phyloP scores from a whole-genome alignment of 1,140 invertebrate genomes.

The Drosophila chauvacae region DNA sequence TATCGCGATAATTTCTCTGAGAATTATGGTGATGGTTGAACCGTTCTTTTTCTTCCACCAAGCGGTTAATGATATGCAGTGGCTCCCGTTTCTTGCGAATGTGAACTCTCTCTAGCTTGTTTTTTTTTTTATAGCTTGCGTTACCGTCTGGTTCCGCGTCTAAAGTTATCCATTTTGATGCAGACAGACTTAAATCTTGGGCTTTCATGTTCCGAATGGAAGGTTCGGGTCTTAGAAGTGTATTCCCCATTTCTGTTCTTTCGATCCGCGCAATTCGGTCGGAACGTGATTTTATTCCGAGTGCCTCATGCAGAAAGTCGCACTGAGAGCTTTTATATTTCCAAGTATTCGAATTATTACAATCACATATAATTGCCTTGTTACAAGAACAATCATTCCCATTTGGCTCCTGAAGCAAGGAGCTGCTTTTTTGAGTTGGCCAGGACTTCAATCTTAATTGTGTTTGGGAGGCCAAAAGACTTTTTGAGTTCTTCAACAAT shows the following conservation, averaged over 20 bases:
- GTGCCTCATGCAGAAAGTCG: constrained; percentile 24
- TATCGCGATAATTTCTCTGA: constrained; percentile 4
- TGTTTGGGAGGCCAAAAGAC: constrained; percentile 25
- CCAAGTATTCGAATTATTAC: constrained; percentile 65
- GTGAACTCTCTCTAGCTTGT: constrained; percentile 66
- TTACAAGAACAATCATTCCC: constrained; percentile 29
- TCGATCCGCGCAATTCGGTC: constrained; percentile 78
- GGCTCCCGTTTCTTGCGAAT: constrained; percentile 77
- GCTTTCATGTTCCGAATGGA: constrained; percentile 50
- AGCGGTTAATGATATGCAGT: constrained; percentile 67
- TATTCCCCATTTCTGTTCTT: constrained; percentile 23
- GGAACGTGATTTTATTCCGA: constrained; percentile 61
- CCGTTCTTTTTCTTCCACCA: constrained; percentile 18
- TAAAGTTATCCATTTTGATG: constrained; percentile 59
- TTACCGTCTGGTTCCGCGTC: constrained; percentile 21
- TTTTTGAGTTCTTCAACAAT: constrained; percentile 13
- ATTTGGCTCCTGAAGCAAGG: constrained; percentile 9
- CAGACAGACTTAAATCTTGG: background rate
- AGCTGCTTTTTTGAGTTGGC: constrained; percentile 21
- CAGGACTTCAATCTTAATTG: constrained; percentile 69
- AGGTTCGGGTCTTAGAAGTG: constrained; percentile 6
- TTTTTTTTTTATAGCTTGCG: constrained; percentile 40
- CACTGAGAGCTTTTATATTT: constrained; percentile 55
- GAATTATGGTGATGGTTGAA: background rate
- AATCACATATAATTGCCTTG: constrained; percentile 44